Conservation (phyloP, 2,797 vertebrate species). For the Lutjanus campechanus region DNA sequence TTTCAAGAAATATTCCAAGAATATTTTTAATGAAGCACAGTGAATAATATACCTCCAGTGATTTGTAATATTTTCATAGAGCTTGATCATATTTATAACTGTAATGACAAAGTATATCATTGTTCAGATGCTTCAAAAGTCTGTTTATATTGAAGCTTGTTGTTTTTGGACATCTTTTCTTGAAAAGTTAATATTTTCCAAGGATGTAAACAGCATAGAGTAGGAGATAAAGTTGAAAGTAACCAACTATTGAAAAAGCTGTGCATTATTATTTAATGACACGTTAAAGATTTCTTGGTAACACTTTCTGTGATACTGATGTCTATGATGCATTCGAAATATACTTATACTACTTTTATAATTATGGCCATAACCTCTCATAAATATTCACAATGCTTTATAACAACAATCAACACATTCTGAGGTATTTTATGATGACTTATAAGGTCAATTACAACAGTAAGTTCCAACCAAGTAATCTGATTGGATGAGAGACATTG, state of each 20-base stretch:
- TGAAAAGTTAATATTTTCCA: background rate
- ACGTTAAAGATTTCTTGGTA: background rate
- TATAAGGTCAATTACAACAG: too few relatives aligned
- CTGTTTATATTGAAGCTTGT: background rate
- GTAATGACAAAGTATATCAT: background rate
- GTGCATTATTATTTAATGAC: background rate
- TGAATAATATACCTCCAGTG: background rate
- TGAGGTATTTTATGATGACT: too few relatives aligned
- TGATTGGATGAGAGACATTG: too few relatives aligned
- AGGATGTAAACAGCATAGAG: background rate
- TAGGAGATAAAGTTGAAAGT: background rate
- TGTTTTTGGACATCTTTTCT: background rate
- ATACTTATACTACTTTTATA: too few relatives aligned
- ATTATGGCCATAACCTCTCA: too few relatives aligned
- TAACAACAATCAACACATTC: too few relatives aligned
- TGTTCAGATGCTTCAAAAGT: background rate
- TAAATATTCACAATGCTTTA: too few relatives aligned
- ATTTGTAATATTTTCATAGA: background rate
- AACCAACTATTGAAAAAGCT: background rate
- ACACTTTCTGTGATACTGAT: too few relatives aligned
- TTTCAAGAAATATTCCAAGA: background rate
- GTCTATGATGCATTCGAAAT: too few relatives aligned
- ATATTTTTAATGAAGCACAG: background rate
- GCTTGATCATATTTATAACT: background rate
- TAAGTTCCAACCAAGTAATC: too few relatives aligned